Evolutionary conservation across 2,113 vertebrate genomes (phyloP).

Genomic region (Lates calcarifer): DNA sequence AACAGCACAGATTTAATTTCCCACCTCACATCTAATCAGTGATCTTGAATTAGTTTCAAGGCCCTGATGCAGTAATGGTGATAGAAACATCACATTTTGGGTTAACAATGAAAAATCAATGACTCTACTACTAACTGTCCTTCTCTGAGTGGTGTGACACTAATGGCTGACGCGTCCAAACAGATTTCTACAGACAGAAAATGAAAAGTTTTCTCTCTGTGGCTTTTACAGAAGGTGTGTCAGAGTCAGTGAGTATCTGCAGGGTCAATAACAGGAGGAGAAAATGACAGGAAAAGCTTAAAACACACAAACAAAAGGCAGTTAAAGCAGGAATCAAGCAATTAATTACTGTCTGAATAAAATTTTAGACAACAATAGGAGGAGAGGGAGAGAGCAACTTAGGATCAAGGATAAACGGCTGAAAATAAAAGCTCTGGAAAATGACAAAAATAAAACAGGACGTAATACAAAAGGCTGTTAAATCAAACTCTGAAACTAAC

Average conservation of each 20-base stretch:
- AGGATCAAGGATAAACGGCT: not conserved
- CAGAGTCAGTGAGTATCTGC: constrained; percentile 7
- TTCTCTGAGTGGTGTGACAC: constrained; percentile 25
- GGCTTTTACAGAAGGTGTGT: constrained; percentile 1
- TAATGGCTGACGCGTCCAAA: constrained; percentile 7
- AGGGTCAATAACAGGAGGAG: constrained; percentile 6
- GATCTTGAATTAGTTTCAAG: constrained; percentile 6
- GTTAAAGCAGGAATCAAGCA: constrained; percentile 29
- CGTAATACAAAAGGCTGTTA: not conserved
- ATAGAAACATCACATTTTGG: not conserved
- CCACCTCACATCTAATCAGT: not conserved
- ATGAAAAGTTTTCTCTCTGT: not conserved
- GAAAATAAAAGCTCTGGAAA: constrained; percentile 13
- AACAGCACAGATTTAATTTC: not conserved
- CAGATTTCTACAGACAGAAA: constrained; percentile 5
- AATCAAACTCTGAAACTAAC: constrained; percentile 4
- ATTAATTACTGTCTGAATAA: constrained; percentile 18
- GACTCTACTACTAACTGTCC: constrained; percentile 3
- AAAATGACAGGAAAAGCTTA: not conserved
- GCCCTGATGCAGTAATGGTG: constrained; percentile 4
- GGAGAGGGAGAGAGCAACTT: not conserved
- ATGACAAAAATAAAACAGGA: constrained; percentile 16
- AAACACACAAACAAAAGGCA: constrained; percentile 29
- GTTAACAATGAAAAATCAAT: constrained; percentile 21
- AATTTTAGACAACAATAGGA: constrained; percentile 20